Evolutionary conservation across 1,140 invertebrate species (phyloP).

Genomic region (Archivesica marissinica): DNA sequence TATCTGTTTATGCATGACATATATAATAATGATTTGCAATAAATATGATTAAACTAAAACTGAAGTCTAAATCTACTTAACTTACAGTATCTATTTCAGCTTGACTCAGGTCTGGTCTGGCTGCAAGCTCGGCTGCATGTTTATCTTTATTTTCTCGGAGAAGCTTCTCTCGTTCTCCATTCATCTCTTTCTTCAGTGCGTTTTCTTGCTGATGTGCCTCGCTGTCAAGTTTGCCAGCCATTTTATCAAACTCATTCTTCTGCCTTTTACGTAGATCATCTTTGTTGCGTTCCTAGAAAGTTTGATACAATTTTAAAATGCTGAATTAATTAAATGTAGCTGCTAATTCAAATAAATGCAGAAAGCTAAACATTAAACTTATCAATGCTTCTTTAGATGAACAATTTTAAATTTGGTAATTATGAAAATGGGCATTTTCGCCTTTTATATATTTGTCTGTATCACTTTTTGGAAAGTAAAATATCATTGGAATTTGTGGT

Average conservation of each 20-base stretch:
- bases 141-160: conserved; percentile 78
- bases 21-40: too few relatives aligned
- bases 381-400: too few relatives aligned
- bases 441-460: too few relatives aligned
- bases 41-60: not conserved
- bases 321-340: too few relatives aligned
- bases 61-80: not conserved
- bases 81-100: conserved; percentile 71
- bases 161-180: conserved; percentile 73
- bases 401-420: too few relatives aligned
- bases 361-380: too few relatives aligned
- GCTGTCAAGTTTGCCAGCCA: conserved; percentile 70
- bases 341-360: too few relatives aligned
- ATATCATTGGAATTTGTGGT: too few relatives aligned
- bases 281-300: conserved; percentile 73
- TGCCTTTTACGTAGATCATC: conserved; percentile 77
- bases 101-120: conserved; percentile 77
- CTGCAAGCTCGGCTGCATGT: conserved; percentile 78
- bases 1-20: too few relatives aligned
- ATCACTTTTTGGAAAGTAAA: too few relatives aligned
- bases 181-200: conserved; percentile 65
- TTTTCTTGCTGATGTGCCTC: conserved; percentile 73
- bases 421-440: too few relatives aligned
- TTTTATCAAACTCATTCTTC: conserved; percentile 72
- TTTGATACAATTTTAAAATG: too few relatives aligned